Conservation (phyloP, 2,888 invertebrate species). For the Eupithecia centaureata region DNA sequence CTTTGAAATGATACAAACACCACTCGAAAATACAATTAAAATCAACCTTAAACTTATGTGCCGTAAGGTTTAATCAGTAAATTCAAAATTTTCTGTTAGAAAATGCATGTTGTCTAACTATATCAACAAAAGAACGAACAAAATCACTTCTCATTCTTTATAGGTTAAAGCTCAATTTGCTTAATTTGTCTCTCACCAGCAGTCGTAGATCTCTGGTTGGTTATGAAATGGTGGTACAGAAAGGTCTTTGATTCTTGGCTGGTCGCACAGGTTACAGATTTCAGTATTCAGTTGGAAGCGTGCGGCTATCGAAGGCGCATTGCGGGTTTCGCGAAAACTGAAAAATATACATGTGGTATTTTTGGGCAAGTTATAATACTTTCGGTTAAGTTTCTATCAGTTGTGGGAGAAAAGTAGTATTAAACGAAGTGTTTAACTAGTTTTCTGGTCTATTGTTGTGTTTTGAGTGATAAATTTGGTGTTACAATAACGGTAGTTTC, state of each 20-base stretch:
- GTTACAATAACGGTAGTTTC: no score
- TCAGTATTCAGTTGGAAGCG: constrained; percentile 62
- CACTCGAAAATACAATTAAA: constrained; percentile 9
- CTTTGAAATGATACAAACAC: constrained; percentile 33
- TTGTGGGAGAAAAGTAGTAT: no score
- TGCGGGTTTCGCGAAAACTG: constrained; percentile 42
- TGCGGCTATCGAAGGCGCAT: constrained; percentile 57
- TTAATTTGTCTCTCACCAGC: constrained; percentile 16
- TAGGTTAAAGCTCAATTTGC: constrained; percentile 31
- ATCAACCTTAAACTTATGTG: constrained; percentile 13
- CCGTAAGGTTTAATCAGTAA: neutral
- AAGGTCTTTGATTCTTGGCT: constrained; percentile 43
- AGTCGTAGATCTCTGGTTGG: constrained; percentile 17
- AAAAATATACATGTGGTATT: no score
- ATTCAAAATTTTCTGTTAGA: constrained; percentile 12
- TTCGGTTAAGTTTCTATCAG: no score
- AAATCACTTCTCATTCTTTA: constrained; percentile 17
- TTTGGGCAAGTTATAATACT: no score
- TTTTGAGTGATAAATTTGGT: neutral
- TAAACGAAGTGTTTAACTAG: no score
- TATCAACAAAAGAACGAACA: constrained; percentile 21
- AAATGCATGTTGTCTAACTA: constrained; percentile 37
- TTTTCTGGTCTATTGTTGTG: neutral
- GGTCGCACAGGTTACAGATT: constrained; percentile 45
- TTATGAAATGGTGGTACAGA: constrained; percentile 1